Evolutionary conservation across 2,113 vertebrate species (phyloP).

Genomic region (Cheirogaleus medius): DNA sequence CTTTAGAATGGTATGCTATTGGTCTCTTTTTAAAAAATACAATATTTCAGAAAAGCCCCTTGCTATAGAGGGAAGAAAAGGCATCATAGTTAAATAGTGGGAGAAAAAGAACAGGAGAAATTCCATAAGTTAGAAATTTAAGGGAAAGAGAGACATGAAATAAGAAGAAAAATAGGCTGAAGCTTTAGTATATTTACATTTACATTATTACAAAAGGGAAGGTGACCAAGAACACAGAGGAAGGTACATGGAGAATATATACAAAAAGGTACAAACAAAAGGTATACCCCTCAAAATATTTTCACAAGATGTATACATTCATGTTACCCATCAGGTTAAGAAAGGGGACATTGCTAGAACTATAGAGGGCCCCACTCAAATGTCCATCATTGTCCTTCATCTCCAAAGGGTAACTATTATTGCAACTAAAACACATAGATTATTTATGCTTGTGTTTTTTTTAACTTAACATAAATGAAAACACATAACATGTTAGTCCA

Average conservation of each 20-base stretch:
- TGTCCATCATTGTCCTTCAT: background rate
- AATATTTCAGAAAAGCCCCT: background rate
- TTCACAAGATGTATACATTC: background rate
- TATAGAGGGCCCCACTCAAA: background rate
- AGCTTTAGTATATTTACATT: background rate
- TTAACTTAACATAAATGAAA: background rate
- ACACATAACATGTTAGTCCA: background rate
- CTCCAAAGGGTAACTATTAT: background rate
- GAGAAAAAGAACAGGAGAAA: background rate
- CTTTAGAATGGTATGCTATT: background rate
- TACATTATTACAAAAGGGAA: background rate
- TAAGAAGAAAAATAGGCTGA: background rate
- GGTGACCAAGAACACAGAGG: background rate
- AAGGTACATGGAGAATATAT: background rate
- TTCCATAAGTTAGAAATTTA: background rate
- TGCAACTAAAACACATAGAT: background rate
- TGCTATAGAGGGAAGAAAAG: background rate
- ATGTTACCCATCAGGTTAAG: background rate
- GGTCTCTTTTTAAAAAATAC: background rate
- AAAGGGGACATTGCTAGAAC: background rate
- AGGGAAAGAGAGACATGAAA: background rate
- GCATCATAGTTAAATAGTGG: background rate
- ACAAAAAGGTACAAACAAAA: background rate
- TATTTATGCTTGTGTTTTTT: background rate
- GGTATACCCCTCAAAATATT: background rate